A percentile compares a stretch with the other conserved stretches of the same genome.
Evolutionary conservation across 2,888 invertebrate species (phyloP).

Genomic region (Leuctra nigra): DNA sequence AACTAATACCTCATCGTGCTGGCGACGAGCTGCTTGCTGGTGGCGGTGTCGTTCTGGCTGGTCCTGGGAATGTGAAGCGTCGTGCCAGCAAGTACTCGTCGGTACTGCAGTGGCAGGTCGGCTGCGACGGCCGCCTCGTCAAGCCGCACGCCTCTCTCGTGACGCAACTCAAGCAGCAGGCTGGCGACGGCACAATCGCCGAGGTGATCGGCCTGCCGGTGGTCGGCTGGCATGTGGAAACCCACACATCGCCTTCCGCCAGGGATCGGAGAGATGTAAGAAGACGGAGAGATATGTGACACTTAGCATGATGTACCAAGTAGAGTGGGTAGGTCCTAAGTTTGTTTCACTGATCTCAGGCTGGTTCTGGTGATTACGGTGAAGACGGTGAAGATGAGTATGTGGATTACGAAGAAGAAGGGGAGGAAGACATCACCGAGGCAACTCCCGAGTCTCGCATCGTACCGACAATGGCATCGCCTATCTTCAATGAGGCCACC

Average conservation of each 20-base stretch:
- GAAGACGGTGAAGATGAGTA: slow-evolving; percentile 38
- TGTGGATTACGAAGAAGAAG: slow-evolving; percentile 35
- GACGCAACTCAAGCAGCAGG: slow-evolving; percentile 60
- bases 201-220: slow-evolving; percentile 62
- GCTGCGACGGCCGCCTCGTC: slow-evolving; percentile 67
- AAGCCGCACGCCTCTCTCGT: slow-evolving; percentile 57
- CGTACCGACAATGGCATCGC: slow-evolving; percentile 39
- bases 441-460: slow-evolving; percentile 32
- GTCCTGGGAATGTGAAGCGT: slow-evolving; percentile 46
- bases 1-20: slow-evolving; percentile 42
- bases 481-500: slow-evolving; percentile 32
- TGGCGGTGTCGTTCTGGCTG: slow-evolving; percentile 45
- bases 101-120: slow-evolving; percentile 53
- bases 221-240: slow-evolving; percentile 62
- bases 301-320: too few species aligned
- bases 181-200: slow-evolving; percentile 63
- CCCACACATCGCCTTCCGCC: slow-evolving; percentile 39
- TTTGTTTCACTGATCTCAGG: slow-evolving; percentile 20
- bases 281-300: too few species aligned
- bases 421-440: slow-evolving; percentile 38
- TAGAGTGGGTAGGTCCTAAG: too few species aligned
- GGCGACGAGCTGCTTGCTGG: slow-evolving; percentile 39
- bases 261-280: slow-evolving; percentile 39
- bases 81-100: slow-evolving; percentile 43
- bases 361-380: slow-evolving; percentile 36